These are phyloP conservation scores for Lasaia peninsularis DNA, from an alignment of 1,140 invertebrate genomes.

Conservation along the genomic window DNA sequence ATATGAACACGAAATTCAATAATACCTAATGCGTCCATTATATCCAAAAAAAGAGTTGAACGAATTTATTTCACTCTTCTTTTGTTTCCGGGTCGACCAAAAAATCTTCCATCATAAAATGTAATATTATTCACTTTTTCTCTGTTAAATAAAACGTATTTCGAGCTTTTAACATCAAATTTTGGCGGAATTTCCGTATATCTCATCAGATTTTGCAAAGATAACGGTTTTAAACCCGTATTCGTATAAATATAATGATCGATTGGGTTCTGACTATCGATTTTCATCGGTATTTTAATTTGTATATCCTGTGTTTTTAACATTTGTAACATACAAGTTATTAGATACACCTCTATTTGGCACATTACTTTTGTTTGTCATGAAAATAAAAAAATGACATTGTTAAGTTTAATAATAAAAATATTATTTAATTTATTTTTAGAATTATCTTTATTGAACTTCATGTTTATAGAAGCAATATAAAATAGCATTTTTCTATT, in stretches of 20 bases:
- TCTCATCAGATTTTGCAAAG: background rate
- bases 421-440: no score
- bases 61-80: background rate
- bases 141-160: background rate
- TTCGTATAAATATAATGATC: constrained; percentile 6
- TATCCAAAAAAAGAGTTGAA: no score
- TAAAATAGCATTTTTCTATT: no score
- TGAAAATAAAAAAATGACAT: no score
- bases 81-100: background rate
- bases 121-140: background rate
- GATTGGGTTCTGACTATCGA: background rate
- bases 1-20: no score
- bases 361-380: no score
- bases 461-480: no score
- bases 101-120: background rate
- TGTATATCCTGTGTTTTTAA: background rate
- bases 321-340: background rate
- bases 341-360: background rate
- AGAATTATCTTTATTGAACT: no score
- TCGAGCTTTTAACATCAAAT: background rate
- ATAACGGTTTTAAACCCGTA: background rate
- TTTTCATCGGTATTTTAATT: background rate
- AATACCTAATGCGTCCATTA: no score
- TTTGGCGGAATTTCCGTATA: background rate
- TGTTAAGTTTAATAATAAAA: no score